Evolutionary conservation across 1,140 invertebrate species (phyloP).

Genomic region (Laodelphax striatellus): DNA sequence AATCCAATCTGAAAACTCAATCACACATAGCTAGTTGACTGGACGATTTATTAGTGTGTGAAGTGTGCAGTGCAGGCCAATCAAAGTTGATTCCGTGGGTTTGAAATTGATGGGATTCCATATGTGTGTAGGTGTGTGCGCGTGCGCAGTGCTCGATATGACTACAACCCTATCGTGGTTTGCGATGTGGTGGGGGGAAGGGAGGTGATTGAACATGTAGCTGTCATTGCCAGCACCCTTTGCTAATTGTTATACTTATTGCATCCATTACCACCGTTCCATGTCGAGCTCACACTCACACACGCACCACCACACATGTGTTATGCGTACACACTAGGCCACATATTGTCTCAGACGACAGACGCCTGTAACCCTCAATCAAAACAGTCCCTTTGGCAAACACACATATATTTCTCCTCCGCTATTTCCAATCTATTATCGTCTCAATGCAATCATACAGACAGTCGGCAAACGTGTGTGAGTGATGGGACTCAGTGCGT

Average conservation of each 20-base stretch:
- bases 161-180: constrained; percentile 1
- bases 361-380: neutral
- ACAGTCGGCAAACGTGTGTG: no score
- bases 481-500: no score
- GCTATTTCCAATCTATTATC: neutral
- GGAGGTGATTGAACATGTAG: neutral
- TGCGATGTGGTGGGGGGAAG: no score
- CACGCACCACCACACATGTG: no score
- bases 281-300: no score
- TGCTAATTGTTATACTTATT: constrained; percentile 4
- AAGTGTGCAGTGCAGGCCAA: no score
- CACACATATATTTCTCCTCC: neutral
- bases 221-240: constrained; percentile 2
- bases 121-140: neutral
- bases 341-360: constrained; percentile 1
- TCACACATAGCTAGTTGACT: no score
- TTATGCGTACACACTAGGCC: neutral
- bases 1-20: no score
- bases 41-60: no score
- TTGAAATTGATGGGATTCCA: no score
- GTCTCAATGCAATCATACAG: no score
- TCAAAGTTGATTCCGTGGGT: no score
- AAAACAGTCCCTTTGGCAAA: neutral
- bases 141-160: neutral
- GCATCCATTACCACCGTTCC: neutral